Conservation (phyloP, 2,113 vertebrate genomes). For the Stigmatopora nigra region DNA sequence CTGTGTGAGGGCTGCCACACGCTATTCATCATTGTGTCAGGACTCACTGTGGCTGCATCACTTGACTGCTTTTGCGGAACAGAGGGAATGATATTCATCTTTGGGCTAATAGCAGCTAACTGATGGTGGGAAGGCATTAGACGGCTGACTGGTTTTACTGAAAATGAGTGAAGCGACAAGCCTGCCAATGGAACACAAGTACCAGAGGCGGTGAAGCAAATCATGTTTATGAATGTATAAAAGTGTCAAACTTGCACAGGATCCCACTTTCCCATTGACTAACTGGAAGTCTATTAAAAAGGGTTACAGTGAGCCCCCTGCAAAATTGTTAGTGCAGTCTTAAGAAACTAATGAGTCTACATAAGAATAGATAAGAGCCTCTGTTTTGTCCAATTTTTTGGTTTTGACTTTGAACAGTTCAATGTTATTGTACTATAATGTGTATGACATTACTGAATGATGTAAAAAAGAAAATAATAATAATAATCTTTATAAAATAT, state of each 20-base stretch:
- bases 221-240: conserved; percentile 54
- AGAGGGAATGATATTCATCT: conserved; percentile 62
- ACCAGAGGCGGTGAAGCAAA: conserved; percentile 43
- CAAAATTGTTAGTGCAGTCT: not conserved
- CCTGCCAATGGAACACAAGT: conserved; percentile 43
- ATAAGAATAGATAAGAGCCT: no score
- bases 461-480: not conserved
- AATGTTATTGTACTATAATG: not conserved
- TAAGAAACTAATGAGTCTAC: no score
- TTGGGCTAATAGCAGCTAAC: conserved; percentile 64
- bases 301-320: not conserved
- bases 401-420: no score
- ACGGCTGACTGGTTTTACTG: conserved; percentile 63
- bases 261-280: conserved; percentile 23
- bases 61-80: conserved; percentile 62
- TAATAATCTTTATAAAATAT: conserved; percentile 10
- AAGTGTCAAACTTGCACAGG: conserved; percentile 41
- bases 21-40: conserved; percentile 68
- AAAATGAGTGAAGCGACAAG: conserved; percentile 60
- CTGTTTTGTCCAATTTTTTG: no score
- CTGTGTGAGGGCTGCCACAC: conserved; percentile 47
- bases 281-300: not conserved
- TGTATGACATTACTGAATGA: no score
- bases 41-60: conserved; percentile 51
- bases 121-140: conserved; percentile 64